These are phyloP conservation scores for Bettongia penicillata DNA, from an alignment of 2,113 vertebrate species.

Conservation along the genomic window DNA sequence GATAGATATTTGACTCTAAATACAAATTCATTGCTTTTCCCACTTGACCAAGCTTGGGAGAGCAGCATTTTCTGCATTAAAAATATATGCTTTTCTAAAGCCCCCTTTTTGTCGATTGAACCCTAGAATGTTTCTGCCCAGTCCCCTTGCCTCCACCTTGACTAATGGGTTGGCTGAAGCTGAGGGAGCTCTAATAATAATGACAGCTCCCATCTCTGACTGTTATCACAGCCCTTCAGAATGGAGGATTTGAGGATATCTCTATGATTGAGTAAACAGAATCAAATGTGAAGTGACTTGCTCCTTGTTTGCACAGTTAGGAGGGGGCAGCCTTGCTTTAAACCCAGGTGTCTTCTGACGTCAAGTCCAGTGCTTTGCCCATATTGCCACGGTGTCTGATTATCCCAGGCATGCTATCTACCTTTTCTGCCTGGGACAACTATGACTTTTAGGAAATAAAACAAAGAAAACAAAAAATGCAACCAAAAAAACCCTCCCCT, in stretches of 20 bases:
- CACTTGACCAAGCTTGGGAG: not conserved
- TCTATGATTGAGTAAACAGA: not conserved
- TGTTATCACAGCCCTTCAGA: not conserved
- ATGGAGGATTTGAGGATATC: not conserved
- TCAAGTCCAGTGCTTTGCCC: not conserved
- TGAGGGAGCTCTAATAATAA: not conserved
- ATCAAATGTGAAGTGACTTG: not conserved
- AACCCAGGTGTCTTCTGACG: not conserved
- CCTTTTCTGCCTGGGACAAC: not conserved
- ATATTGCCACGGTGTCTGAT: not conserved
- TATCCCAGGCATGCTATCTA: not conserved
- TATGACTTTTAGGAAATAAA: not conserved
- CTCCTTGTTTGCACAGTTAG: not conserved
- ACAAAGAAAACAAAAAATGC: not conserved
- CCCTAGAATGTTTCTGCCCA: not conserved
- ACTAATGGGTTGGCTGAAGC: not conserved
- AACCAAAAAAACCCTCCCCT: slow-evolving; percentile 44
- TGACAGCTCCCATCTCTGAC: not conserved
- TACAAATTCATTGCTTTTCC: not conserved
- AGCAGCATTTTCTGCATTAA: not conserved
- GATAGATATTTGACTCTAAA: not conserved
- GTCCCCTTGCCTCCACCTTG: not conserved
- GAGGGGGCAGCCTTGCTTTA: not conserved
- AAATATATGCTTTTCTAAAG: not conserved
- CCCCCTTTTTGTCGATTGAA: not conserved